Conservation (phyloP, 2,888 invertebrate species). For the Galerucella nymphaeae region DNA sequence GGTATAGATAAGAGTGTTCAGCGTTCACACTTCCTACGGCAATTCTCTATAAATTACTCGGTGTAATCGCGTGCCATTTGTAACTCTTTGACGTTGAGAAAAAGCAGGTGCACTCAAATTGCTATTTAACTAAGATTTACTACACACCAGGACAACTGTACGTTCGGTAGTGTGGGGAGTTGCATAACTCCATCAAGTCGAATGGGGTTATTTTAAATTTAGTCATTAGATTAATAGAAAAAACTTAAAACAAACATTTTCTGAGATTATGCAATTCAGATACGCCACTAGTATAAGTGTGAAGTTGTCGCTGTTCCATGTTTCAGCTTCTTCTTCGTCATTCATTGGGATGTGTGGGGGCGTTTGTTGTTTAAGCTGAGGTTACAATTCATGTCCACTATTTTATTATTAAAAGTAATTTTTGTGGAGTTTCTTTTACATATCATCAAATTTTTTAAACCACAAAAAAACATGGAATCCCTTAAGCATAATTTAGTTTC, state of each 20-base stretch:
- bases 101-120: slow-evolving; percentile 59
- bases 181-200: background rate
- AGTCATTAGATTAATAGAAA: too few species aligned
- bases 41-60: slow-evolving; percentile 52
- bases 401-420: too few species aligned
- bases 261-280: too few species aligned
- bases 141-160: slow-evolving; percentile 42
- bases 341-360: too few species aligned
- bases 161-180: background rate
- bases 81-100: slow-evolving; percentile 60
- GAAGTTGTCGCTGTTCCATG: too few species aligned
- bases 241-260: too few species aligned
- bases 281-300: too few species aligned
- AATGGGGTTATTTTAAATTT: too few species aligned
- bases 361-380: too few species aligned
- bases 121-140: slow-evolving; percentile 63
- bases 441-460: background rate
- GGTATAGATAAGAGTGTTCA: slow-evolving; percentile 16
- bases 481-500: slow-evolving; percentile 11
- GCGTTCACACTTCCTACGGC: slow-evolving; percentile 20
- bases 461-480: slow-evolving; percentile 10
- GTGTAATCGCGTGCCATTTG: slow-evolving; percentile 64
- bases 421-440: background rate
- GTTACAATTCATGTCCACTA: too few species aligned
- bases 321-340: too few species aligned